phyloP scores from a whole-genome alignment of 2,797 vertebrate species.

The Halcyon leucocephala region DNA sequence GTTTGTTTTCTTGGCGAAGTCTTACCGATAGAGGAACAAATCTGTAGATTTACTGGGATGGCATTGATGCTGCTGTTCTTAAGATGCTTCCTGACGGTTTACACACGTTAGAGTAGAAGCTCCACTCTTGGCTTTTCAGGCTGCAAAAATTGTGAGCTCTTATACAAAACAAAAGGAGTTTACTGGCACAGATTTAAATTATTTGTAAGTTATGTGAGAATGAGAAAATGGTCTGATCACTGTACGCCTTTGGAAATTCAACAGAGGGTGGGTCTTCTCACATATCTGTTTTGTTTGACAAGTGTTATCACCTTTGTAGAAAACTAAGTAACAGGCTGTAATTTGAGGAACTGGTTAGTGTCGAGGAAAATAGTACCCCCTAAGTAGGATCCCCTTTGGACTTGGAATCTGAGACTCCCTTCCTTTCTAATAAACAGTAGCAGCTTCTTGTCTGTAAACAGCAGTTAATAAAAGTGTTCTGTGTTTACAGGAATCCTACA shows the following conservation, averaged over 20 bases:
- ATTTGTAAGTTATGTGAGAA: neutral
- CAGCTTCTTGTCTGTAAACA: neutral
- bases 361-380: neutral
- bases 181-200: neutral
- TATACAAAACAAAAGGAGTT: neutral
- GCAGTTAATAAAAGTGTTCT: neutral
- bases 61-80: neutral
- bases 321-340: neutral
- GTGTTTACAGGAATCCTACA: constrained; percentile 91
- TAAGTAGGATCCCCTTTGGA: neutral
- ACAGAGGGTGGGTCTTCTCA: neutral
- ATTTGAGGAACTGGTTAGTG: neutral
- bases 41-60: neutral
- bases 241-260: neutral
- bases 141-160: neutral
- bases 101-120: neutral
- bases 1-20: neutral
- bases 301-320: neutral
- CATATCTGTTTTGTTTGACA: neutral
- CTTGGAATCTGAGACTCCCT: neutral
- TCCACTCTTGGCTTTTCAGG: neutral
- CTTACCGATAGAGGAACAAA: neutral
- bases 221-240: neutral
- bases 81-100: neutral
- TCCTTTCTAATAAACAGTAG: neutral